Evolutionary conservation across 37 sponge, comb jelly and placozoan genomes (phyloP), one percentile per base, ranked within the genome.

Genomic region (Corticium candelabrum): DNA sequence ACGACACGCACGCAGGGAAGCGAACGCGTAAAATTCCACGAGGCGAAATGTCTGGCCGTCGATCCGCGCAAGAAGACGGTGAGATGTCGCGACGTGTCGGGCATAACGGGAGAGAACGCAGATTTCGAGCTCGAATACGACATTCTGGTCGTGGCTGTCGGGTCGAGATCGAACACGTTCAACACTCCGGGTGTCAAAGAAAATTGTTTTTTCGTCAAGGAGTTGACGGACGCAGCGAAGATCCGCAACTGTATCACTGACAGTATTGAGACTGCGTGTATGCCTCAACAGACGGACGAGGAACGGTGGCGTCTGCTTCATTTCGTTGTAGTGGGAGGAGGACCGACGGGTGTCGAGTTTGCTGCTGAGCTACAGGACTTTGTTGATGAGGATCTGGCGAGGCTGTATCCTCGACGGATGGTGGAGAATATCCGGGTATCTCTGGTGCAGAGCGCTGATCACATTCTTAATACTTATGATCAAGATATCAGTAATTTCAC

Each of bases 301-400:
- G 89, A 88, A 41, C 39, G 39, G 41, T 78, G 79, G 40, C 82
- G 89, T 11, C 85, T 88, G 35, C 41, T 88, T 0, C 85, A 84
- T 39, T 77, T 84, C 77, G 79, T 88, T 35, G 82, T 88, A 39
- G 89, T 88, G 5, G 89, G 89, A 0, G 89, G 89, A 0, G 89
- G 89, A 27, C 89, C 89, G 29, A 84, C 89, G 27, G 89, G 89
- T 39, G 89, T 88, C 40, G 89, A 88, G 76, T 88, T 88, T 88
- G 89, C 89, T 15, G 85, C 89, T 29, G 89, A 88, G 50, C 40
- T 81, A 72, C 37, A 76, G 15, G 89, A 88, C 36, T 88, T 88
- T 70, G 38, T 88, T 15, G 70, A 80, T 1, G 89, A 88, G n/a
- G 89, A 88, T 71, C 69, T 88, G 4, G 11, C 76, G 50, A 50